Evolutionary conservation across 2,888 invertebrate genomes (phyloP).

Genomic region (Cepaea hortensis): DNA sequence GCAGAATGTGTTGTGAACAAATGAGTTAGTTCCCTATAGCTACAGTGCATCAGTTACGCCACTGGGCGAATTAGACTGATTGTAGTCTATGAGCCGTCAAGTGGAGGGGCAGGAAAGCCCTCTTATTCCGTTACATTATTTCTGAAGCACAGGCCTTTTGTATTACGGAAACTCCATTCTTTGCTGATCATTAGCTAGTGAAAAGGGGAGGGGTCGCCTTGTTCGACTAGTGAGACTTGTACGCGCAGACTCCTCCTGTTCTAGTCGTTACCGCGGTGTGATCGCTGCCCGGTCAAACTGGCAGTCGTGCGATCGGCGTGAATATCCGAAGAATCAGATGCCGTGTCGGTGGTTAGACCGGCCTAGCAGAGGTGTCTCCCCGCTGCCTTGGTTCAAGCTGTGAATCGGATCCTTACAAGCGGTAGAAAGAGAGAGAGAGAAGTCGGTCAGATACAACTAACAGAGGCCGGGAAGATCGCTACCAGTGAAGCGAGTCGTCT

Average conservation of each 20-base stretch:
- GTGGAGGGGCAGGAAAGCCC: neutral
- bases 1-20: no score
- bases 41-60: no score
- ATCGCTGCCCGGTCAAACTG: constrained; percentile 23
- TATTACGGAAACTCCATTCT: neutral
- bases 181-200: constrained; percentile 16
- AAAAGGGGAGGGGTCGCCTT: constrained; percentile 12
- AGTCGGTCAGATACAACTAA: no score
- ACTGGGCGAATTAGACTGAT: no score
- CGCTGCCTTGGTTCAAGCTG: no score
- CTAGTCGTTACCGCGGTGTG: constrained; percentile 8
- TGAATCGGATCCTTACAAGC: no score
- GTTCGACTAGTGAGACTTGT: constrained; percentile 5
- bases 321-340: constrained; percentile 12
- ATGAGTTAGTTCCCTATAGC: no score
- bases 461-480: neutral
- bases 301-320: constrained; percentile 6
- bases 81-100: neutral
- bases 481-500: constrained; percentile 7
- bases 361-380: constrained; percentile 18
- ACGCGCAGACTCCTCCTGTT: constrained; percentile 24
- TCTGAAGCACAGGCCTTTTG: constrained; percentile 18
- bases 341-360: constrained; percentile 17
- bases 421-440: no score
- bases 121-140: constrained; percentile 12